phyloP scores from a whole-genome alignment of 2,113 vertebrate species.

The Poeciliopsis turrubarensis region DNA sequence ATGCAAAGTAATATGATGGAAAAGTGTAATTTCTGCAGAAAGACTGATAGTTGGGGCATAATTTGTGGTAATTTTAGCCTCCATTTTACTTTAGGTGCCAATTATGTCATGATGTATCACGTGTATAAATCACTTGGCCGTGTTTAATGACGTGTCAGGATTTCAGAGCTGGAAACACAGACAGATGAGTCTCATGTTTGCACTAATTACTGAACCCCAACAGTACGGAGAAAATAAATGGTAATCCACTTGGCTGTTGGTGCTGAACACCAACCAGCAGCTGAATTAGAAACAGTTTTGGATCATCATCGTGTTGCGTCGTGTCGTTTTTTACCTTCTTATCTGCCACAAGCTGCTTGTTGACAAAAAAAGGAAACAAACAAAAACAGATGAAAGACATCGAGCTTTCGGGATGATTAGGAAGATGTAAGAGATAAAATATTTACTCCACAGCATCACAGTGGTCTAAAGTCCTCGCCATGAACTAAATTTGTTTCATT shows the following conservation, averaged over 20 bases:
- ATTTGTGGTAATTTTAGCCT: conserved; percentile 5
- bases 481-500: neutral
- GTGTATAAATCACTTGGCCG: conserved; percentile 52
- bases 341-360: conserved; percentile 33
- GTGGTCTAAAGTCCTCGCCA: conserved; percentile 4
- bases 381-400: too few species aligned
- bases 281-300: conserved; percentile 33
- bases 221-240: conserved; percentile 48
- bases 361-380: conserved; percentile 5
- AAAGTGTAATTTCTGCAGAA: conserved; percentile 28
- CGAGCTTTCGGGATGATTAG: neutral
- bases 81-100: conserved; percentile 38
- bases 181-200: conserved; percentile 49
- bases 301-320: conserved; percentile 10
- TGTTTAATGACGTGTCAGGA: conserved; percentile 23
- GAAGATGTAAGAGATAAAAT: neutral
- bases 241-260: conserved; percentile 46
- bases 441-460: neutral
- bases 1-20: conserved; percentile 20
- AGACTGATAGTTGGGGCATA: conserved; percentile 27
- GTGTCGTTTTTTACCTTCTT: conserved; percentile 34
- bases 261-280: conserved; percentile 18
- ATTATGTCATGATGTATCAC: conserved; percentile 52
- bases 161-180: conserved; percentile 31
- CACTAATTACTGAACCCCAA: conserved; percentile 45